Conservation (phyloP, 2,113 vertebrate species). For the Platycercus adscitus region DNA sequence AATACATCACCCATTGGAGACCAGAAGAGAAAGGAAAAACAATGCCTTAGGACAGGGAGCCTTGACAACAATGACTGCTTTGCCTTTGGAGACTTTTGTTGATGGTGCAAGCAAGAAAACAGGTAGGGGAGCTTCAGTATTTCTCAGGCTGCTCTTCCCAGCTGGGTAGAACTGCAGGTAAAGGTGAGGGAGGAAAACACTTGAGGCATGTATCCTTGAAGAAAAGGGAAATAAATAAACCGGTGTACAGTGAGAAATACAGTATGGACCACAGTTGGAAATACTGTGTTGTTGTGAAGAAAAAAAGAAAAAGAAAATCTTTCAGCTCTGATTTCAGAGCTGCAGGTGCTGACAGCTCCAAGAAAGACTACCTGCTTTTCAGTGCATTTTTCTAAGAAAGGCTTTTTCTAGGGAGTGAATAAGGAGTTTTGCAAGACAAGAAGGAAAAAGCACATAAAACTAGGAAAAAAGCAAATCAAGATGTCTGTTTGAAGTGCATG, state of each 20-base stretch:
- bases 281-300: not conserved
- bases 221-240: slow-evolving; percentile 5
- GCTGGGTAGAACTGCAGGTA: not conserved
- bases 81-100: not conserved
- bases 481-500: slow-evolving; percentile 39
- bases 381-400: slow-evolving; percentile 9
- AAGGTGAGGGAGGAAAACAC: slow-evolving; percentile 2
- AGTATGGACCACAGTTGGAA: not conserved
- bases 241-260: not conserved
- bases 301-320: not conserved
- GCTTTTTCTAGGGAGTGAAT: slow-evolving; percentile 18
- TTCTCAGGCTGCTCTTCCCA: not conserved
- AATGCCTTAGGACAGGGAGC: not conserved
- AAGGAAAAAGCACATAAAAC: slow-evolving; percentile 22
- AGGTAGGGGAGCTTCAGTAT: not conserved
- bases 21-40: not conserved
- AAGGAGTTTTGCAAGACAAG: slow-evolving; percentile 41
- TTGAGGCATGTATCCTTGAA: not conserved
- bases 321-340: not conserved
- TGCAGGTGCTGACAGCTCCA: slow-evolving; percentile 11
- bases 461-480: slow-evolving; percentile 45
- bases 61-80: not conserved
- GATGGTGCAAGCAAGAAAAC: slow-evolving; percentile 17
- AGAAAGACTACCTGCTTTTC: slow-evolving; percentile 54
- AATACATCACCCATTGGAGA: not conserved